Evolutionary conservation across 2,797 vertebrate genomes (phyloP).

Genomic region (Chelidonichthys spinosus): DNA sequence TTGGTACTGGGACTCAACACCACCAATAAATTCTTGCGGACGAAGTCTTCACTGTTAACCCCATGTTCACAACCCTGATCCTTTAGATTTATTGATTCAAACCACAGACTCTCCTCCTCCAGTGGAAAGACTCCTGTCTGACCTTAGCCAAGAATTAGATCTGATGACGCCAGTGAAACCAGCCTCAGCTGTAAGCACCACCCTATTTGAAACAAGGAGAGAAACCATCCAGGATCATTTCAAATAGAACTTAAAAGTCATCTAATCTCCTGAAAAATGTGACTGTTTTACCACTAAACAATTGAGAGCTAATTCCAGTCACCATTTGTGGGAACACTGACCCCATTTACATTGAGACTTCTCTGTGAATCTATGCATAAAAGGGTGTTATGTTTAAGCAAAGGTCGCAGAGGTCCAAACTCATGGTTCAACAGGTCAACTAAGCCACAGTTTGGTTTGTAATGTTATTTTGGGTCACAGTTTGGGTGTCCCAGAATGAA

Average conservation of each 20-base stretch:
- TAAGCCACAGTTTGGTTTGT: no score
- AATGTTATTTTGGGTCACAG: no score
- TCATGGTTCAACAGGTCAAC: no score
- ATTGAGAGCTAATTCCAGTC: background rate
- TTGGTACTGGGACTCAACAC: background rate
- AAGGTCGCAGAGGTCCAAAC: background rate
- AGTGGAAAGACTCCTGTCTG: constrained; percentile 25
- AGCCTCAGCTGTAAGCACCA: constrained; percentile 1
- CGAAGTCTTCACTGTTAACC: constrained; percentile 25
- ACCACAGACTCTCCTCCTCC: constrained; percentile 18
- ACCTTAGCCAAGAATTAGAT: constrained; percentile 29
- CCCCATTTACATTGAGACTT: constrained; percentile 6
- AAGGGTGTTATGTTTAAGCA: background rate
- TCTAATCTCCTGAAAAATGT: constrained; percentile 5
- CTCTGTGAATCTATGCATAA: background rate
- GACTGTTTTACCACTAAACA: background rate
- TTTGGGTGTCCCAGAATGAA: no score
- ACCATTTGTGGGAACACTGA: constrained; percentile 3
- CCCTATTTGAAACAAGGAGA: no score
- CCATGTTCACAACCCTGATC: constrained; percentile 6
- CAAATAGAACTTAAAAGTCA: constrained; percentile 7
- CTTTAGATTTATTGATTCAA: constrained; percentile 41
- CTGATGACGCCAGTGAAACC: background rate
- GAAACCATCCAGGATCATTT: background rate
- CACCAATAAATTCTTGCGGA: constrained; percentile 7